These are phyloP conservation scores for Nothura maculosa DNA, from an alignment of 2,797 vertebrate species.

Conservation along the genomic window DNA sequence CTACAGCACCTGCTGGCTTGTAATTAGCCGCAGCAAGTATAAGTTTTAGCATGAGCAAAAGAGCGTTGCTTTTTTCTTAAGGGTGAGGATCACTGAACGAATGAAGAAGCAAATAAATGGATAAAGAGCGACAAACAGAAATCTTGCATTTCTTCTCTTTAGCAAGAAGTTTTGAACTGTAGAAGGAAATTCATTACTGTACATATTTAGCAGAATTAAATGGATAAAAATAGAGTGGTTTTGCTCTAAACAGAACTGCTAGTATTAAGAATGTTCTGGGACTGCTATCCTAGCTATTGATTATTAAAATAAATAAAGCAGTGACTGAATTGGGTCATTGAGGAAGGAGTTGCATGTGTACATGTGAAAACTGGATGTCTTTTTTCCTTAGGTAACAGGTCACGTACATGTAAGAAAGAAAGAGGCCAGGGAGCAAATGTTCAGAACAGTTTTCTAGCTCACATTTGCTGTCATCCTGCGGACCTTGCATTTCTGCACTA, in stretches of 20 bases:
- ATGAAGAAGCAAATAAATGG: background rate
- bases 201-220: background rate
- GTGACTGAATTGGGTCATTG: rapidly evolving
- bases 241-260: background rate
- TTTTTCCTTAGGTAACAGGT: background rate
- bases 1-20: background rate
- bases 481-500: background rate
- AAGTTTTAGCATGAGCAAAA: background rate
- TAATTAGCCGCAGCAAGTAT: background rate
- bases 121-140: background rate
- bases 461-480: background rate
- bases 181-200: background rate
- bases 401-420: background rate
- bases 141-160: background rate
- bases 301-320: background rate
- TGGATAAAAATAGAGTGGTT: background rate
- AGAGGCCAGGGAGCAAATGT: background rate
- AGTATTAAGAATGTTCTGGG: background rate
- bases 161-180: background rate
- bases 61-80: background rate
- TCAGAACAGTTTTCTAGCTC: background rate
- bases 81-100: background rate
- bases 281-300: background rate
- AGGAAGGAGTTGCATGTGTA: background rate
- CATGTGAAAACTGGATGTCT: rapidly evolving